Percentiles rank a stretch among this genome's conserved stretches.
Evolutionary conservation across 2,113 vertebrate species (phyloP).

Genomic region (Noturus placidus): DNA sequence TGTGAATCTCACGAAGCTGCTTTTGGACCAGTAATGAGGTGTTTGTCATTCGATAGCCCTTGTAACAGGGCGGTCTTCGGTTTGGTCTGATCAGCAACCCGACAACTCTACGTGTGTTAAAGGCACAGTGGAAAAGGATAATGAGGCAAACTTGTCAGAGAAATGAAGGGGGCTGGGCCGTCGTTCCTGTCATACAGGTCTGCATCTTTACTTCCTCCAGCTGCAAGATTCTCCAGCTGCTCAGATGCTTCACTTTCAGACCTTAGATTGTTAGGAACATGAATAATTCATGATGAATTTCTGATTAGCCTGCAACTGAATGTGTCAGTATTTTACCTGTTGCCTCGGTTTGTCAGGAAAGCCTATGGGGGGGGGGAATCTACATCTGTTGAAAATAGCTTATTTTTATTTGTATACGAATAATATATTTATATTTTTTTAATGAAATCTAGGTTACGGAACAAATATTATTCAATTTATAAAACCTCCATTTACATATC

Average conservation of each 20-base stretch:
- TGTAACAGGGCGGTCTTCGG: not conserved
- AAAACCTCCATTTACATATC: not conserved
- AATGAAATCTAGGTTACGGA: no score
- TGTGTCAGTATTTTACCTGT: slow-evolving; percentile 18
- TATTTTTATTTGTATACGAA: not conserved
- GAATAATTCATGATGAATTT: slow-evolving; percentile 26
- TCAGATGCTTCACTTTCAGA: slow-evolving; percentile 1
- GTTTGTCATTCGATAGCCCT: slow-evolving; percentile 21
- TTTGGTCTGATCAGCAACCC: not conserved
- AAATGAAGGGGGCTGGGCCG: slow-evolving; percentile 1
- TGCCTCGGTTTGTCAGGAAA: not conserved
- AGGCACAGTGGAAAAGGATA: slow-evolving; percentile 11
- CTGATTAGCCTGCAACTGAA: slow-evolving; percentile 8
- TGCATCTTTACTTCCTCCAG: not conserved
- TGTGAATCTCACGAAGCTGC: slow-evolving; percentile 47
- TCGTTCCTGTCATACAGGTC: not conserved
- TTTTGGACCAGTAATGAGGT: slow-evolving; percentile 44
- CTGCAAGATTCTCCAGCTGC: not conserved
- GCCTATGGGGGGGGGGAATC: not conserved
- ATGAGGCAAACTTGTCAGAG: slow-evolving; percentile 4
- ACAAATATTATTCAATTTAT: not conserved
- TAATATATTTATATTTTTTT: no score
- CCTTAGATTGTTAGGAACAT: not conserved
- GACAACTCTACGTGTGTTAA: not conserved
- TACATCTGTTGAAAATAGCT: not conserved